Percentiles rank a stretch among this genome's conserved stretches.
Evolutionary conservation across 1,140 invertebrate species (phyloP).

Genomic region (Geopemphigus sp.): DNA sequence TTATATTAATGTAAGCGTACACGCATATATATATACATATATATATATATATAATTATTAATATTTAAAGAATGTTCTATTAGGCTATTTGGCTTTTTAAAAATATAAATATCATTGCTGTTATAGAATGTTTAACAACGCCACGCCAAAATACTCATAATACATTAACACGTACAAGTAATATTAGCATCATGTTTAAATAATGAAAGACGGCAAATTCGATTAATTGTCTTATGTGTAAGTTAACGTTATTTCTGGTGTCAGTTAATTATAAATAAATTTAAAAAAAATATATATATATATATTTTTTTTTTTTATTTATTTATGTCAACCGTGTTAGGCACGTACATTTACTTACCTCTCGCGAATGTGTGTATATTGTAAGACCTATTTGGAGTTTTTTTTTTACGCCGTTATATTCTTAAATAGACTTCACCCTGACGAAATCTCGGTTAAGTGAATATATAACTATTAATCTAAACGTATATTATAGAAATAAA

Average conservation of each 20-base stretch:
- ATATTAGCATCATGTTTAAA: slow-evolving; percentile 41
- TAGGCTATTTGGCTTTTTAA: slow-evolving; percentile 35
- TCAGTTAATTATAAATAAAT: slow-evolving; percentile 33
- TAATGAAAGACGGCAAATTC: too few relatives aligned
- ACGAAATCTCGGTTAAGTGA: background rate
- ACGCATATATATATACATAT: background rate
- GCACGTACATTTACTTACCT: background rate
- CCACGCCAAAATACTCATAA: slow-evolving; percentile 48
- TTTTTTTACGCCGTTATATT: slow-evolving; percentile 16
- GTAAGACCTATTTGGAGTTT: background rate
- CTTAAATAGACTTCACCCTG: background rate
- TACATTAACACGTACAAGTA: slow-evolving; percentile 48
- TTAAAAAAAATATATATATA: too few relatives aligned
- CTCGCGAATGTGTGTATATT: background rate
- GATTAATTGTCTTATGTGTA: slow-evolving; percentile 28
- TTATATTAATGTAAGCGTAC: background rate
- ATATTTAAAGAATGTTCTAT: slow-evolving; percentile 40
- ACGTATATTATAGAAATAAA: slow-evolving; percentile 31
- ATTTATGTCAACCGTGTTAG: slow-evolving; percentile 10
- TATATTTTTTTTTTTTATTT: too few relatives aligned
- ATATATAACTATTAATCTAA: slow-evolving; percentile 20
- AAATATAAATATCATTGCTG: slow-evolving; percentile 42
- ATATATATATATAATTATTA: slow-evolving; percentile 24
- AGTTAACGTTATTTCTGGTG: slow-evolving; percentile 40
- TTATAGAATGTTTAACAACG: slow-evolving; percentile 46